phyloP scores from a whole-genome alignment of 1,140 invertebrate species.

The Popillia japonica region DNA sequence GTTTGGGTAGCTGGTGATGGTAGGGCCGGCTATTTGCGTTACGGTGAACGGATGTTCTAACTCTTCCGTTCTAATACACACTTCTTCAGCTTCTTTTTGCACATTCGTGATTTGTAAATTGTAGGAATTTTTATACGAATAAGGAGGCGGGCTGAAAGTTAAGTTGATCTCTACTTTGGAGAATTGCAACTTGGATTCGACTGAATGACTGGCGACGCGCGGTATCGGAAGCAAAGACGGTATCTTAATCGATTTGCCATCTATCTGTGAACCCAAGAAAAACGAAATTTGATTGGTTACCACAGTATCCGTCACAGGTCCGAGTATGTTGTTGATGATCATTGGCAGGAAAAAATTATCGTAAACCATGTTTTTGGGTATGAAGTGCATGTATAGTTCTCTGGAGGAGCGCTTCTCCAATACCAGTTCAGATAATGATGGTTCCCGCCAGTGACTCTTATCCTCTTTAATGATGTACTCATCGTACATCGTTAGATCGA shows the following conservation, averaged over 20 bases:
- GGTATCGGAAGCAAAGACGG: not conserved
- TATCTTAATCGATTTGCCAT: not conserved
- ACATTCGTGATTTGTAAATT: slow-evolving; percentile 40
- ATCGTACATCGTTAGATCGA: slow-evolving; percentile 52
- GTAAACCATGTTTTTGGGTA: slow-evolving; percentile 49
- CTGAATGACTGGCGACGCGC: not conserved
- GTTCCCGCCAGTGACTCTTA: not conserved
- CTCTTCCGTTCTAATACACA: slow-evolving; percentile 42
- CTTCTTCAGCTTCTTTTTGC: slow-evolving; percentile 2
- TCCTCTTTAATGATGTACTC: slow-evolving; percentile 48
- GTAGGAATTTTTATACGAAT: not conserved
- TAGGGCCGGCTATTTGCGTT: not conserved
- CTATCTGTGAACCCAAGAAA: too few relatives aligned
- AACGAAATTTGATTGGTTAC: too few relatives aligned
- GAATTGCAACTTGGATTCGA: not conserved
- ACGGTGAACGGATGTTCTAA: slow-evolving; percentile 33
- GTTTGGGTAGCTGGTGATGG: not conserved
- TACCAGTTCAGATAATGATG: not conserved
- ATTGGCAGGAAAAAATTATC: slow-evolving; percentile 55
- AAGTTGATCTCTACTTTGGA: not conserved
- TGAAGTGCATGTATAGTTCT: slow-evolving; percentile 54
- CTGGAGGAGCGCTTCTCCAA: slow-evolving; percentile 31
- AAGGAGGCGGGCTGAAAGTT: not conserved
- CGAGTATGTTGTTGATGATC: slow-evolving; percentile 54
- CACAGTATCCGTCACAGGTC: not conserved